Evolutionary conservation across 2,113 vertebrate genomes (phyloP).

Genomic region (Pionites leucogaster): DNA sequence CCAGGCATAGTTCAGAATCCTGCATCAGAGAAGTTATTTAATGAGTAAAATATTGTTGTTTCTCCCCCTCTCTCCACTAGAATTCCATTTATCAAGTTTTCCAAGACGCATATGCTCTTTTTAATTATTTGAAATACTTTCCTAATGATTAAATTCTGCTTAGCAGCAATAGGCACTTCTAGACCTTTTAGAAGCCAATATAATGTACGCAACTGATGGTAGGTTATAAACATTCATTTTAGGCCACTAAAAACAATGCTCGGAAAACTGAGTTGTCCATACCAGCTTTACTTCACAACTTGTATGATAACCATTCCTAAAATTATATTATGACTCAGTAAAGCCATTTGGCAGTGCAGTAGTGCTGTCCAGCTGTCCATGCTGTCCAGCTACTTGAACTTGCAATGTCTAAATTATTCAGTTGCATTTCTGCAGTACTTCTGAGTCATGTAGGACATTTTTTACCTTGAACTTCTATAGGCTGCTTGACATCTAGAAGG

Average conservation of each 20-base stretch:
- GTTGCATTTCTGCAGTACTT: background rate
- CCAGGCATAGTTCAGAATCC: background rate
- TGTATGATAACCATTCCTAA: background rate
- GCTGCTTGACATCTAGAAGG: background rate
- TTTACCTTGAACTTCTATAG: background rate
- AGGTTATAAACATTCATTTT: background rate
- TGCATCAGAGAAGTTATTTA: slow-evolving; percentile 27
- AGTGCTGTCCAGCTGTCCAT: background rate
- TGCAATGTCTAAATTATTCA: background rate
- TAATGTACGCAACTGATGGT: background rate
- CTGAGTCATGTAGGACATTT: background rate
- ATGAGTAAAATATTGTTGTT: slow-evolving; percentile 59
- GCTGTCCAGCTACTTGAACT: background rate
- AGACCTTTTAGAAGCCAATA: background rate
- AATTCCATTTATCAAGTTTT: slow-evolving; percentile 51
- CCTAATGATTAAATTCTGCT: slow-evolving; percentile 46
- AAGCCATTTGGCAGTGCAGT: background rate
- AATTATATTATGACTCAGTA: background rate
- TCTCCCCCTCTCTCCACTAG: background rate
- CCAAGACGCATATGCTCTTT: slow-evolving; percentile 22
- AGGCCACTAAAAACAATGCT: background rate
- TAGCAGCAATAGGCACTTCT: background rate
- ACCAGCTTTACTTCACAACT: background rate
- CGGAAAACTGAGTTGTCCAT: background rate
- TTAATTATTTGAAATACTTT: slow-evolving; percentile 60